A percentile compares a stretch with the other conserved stretches of the same genome.
Conservation (phyloP, 2,797 vertebrate genomes). For the Morelia viridis region DNA sequence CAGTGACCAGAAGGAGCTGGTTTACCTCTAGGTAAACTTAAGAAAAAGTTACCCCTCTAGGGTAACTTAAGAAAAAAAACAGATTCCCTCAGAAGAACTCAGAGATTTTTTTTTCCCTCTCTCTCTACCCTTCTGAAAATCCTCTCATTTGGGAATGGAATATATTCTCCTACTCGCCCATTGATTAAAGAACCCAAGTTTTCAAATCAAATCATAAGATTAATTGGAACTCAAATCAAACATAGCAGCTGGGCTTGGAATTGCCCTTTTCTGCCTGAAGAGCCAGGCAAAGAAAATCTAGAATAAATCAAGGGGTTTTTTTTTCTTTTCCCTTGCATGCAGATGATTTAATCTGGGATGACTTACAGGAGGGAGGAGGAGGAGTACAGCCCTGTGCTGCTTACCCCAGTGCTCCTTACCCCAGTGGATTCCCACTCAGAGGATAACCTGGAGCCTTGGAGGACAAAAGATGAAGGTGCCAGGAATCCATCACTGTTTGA, state of each 20-base stretch:
- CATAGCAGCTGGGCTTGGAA: background rate
- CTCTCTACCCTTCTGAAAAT: background rate
- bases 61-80: background rate
- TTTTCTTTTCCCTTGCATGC: background rate
- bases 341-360: background rate
- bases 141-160: background rate
- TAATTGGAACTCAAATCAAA: background rate
- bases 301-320: background rate
- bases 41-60: background rate
- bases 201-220: background rate
- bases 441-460: background rate
- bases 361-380: background rate
- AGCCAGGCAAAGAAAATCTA: background rate
- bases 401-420: background rate
- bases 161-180: background rate
- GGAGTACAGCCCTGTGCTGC: background rate
- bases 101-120: background rate
- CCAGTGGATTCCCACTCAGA: background rate
- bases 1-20: background rate
- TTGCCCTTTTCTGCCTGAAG: background rate
- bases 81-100: background rate
- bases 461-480: background rate
- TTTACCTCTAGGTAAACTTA: background rate
- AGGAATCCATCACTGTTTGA: background rate
- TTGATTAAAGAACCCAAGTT: background rate